A percentile compares a stretch with the other conserved stretches of the same genome.
These are phyloP conservation scores for Nymphicus hollandicus DNA, from an alignment of 2,113 vertebrate genomes.

Conservation along the genomic window DNA sequence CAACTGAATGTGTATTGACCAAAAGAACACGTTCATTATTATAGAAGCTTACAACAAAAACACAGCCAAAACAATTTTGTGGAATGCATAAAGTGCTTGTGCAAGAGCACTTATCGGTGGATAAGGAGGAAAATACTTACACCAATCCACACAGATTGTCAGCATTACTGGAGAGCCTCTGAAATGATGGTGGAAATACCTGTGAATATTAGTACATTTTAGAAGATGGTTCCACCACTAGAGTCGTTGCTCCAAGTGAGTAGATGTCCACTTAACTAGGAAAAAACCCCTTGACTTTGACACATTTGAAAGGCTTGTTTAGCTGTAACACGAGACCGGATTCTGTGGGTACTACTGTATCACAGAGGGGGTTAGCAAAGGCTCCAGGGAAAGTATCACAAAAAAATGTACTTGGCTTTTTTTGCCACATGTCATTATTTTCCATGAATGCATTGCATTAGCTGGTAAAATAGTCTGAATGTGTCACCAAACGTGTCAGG, in stretches of 20 bases:
- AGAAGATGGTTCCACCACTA: background rate
- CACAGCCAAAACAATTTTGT: background rate
- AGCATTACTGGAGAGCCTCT: background rate
- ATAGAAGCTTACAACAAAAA: background rate
- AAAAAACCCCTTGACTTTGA: background rate
- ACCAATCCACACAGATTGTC: background rate
- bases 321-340: background rate
- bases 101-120: background rate
- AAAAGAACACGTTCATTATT: background rate
- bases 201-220: background rate
- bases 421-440: background rate
- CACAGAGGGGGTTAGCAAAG: background rate
- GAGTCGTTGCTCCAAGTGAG: background rate
- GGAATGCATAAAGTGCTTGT: background rate
- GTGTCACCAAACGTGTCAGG: background rate
- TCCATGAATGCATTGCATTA: background rate
- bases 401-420: background rate
- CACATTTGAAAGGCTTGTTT: background rate
- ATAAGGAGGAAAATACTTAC: background rate
- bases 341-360: background rate
- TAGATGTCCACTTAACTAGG: background rate
- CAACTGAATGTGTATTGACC: background rate
- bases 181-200: background rate
- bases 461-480: background rate
- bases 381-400: background rate